These are phyloP conservation scores for Lomographa bimaculata DNA, from an alignment of 2,888 invertebrate genomes.

Conservation along the genomic window DNA sequence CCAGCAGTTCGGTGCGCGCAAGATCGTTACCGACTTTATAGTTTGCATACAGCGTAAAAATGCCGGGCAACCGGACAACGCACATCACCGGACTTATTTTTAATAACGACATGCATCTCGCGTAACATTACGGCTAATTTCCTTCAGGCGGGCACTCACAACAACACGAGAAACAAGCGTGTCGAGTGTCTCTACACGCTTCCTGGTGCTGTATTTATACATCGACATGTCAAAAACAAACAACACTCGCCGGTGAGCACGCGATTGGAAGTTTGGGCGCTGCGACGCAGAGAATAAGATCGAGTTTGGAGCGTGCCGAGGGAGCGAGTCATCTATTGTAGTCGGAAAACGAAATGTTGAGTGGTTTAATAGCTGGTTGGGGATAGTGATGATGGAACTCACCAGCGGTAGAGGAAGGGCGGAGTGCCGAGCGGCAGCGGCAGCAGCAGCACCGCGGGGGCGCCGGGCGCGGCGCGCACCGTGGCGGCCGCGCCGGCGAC, in stretches of 20 bases:
- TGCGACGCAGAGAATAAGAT: conserved; percentile 34
- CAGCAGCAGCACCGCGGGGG: conserved; percentile 52
- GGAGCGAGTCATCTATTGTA: conserved; percentile 20
- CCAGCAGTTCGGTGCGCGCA: conserved; percentile 6
- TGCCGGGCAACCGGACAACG: conserved; percentile 15
- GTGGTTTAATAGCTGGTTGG: conserved; percentile 4
- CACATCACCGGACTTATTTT: conserved; percentile 23
- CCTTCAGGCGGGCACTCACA: conserved; percentile 33
- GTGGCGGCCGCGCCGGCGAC: conserved; percentile 52
- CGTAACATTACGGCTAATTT: conserved; percentile 27
- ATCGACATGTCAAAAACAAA: conserved; percentile 77
- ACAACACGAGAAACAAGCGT: conserved; percentile 47
- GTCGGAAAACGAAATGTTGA: conserved; percentile 21
- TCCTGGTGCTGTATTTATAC: conserved; percentile 78
- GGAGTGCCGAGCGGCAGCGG: conserved; percentile 64
- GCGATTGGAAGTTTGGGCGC: too few relatives aligned
- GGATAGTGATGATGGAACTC: conserved; percentile 21
- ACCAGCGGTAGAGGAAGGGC: conserved; percentile 72
- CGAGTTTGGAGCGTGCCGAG: conserved; percentile 15
- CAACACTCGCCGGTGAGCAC: conserved; percentile 56
- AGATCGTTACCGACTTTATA: conserved; percentile 11
- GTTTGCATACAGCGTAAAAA: conserved; percentile 14
- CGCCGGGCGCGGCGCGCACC: conserved; percentile 65
- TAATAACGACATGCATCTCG: conserved; percentile 26
- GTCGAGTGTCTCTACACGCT: conserved; percentile 59